phyloP scores from a whole-genome alignment of 2,888 invertebrate species.

The Melanostoma mellinum region DNA sequence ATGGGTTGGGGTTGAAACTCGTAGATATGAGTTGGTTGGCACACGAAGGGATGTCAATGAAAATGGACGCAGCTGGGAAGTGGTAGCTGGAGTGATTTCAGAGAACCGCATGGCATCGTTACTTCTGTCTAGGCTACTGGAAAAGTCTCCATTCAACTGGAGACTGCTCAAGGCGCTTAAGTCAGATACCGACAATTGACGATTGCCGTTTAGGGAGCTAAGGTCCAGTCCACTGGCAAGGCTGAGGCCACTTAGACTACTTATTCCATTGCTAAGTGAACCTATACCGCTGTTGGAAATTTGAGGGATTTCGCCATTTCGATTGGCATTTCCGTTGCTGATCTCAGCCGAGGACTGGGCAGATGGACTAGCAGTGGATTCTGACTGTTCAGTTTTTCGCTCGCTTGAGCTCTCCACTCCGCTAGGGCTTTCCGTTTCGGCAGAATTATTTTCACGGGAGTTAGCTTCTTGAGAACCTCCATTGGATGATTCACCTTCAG shows the following conservation, averaged over 20 bases:
- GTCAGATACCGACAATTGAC: constrained; percentile 23
- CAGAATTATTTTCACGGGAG: constrained; percentile 55
- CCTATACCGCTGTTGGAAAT: constrained; percentile 24
- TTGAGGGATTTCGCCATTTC: constrained; percentile 50
- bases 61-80: constrained; percentile 63
- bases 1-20: constrained; percentile 77
- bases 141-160: constrained; percentile 52
- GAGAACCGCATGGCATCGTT: constrained; percentile 49
- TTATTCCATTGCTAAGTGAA: constrained; percentile 53
- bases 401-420: constrained; percentile 37
- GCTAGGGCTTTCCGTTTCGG: constrained; percentile 57
- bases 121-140: constrained; percentile 28
- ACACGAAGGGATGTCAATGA: constrained; percentile 75
- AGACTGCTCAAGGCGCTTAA: constrained; percentile 37
- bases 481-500: constrained; percentile 43
- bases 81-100: constrained; percentile 67
- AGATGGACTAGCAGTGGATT: background rate
- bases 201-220: constrained; percentile 55
- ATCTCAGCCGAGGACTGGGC: constrained; percentile 9
- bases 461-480: constrained; percentile 42
- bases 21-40: constrained; percentile 78
- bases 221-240: constrained; percentile 76
- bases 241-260: constrained; percentile 74
- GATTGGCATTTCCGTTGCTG: constrained; percentile 43
- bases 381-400: constrained; percentile 24